Evolutionary conservation across 2,113 vertebrate genomes (phyloP).

Genomic region (Boleophthalmus pectinirostris): DNA sequence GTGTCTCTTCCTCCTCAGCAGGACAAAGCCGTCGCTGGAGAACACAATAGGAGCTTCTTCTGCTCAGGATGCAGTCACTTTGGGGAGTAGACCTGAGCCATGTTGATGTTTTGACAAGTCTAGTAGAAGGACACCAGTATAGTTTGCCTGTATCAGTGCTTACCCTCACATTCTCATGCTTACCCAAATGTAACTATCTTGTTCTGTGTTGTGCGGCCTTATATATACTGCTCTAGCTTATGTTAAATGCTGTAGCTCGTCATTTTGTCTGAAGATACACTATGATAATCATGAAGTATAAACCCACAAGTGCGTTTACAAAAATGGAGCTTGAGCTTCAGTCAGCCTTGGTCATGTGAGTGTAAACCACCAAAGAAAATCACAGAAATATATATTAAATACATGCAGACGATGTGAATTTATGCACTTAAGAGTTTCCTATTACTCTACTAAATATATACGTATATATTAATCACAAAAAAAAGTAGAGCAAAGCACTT

Average conservation of each 20-base stretch:
- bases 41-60: slow-evolving; percentile 23
- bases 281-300: slow-evolving; percentile 61
- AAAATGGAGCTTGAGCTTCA: slow-evolving; percentile 27
- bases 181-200: neutral
- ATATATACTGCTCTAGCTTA: slow-evolving; percentile 11
- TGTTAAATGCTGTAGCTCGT: slow-evolving; percentile 30
- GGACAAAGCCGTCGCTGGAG: slow-evolving; percentile 21
- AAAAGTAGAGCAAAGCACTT: neutral
- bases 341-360: slow-evolving; percentile 5
- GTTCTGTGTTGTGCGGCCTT: slow-evolving; percentile 29
- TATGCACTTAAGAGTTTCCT: neutral
- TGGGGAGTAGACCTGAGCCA: slow-evolving; percentile 30
- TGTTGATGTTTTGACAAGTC: slow-evolving; percentile 8
- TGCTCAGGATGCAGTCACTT: slow-evolving; percentile 27
- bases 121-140: slow-evolving; percentile 14
- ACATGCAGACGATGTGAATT: neutral
- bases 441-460: neutral
- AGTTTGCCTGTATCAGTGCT: slow-evolving; percentile 41
- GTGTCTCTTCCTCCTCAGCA: slow-evolving; percentile 7
- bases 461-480: neutral
- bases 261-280: slow-evolving; percentile 37
- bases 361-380: slow-evolving; percentile 55
- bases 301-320: slow-evolving; percentile 46
- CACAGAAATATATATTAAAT: slow-evolving; percentile 41
- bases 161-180: slow-evolving; percentile 18